Evolutionary conservation across 2,113 vertebrate species (phyloP).

Genomic region (Oenanthe oenanthe): DNA sequence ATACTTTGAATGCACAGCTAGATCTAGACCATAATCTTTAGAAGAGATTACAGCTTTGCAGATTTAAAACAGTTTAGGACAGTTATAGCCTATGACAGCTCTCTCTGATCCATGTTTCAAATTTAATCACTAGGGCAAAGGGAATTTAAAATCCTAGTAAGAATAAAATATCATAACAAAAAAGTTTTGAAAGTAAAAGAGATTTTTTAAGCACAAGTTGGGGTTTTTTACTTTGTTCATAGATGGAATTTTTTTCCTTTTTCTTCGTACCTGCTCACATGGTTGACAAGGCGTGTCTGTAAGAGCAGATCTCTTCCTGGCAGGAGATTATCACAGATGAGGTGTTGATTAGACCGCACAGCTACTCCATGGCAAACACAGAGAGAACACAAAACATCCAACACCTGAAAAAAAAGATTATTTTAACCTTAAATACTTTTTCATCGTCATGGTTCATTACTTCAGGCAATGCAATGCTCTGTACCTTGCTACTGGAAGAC

Average conservation of each 20-base stretch:
- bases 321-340: conserved; percentile 96
- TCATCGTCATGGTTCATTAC: background rate
- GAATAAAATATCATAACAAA: background rate
- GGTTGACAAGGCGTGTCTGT: conserved; percentile 92
- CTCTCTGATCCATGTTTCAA: background rate
- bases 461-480: background rate
- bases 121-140: background rate
- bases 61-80: background rate
- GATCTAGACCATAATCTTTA: background rate
- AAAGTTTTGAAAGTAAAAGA: background rate
- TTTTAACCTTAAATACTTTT: background rate
- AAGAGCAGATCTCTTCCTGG: conserved; percentile 91
- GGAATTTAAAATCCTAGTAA: background rate
- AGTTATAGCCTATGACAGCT: background rate
- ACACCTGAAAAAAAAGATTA: conserved; percentile 74
- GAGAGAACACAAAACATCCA: conserved; percentile 94
- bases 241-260: background rate
- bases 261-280: conserved; percentile 89
- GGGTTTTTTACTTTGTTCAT: background rate
- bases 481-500: background rate
- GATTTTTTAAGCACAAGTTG: background rate
- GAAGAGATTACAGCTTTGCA: background rate
- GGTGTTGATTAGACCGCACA: conserved; percentile 93
- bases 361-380: conserved; percentile 96
- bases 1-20: background rate